Base-by-base conservation (phyloP, 2,797 vertebrate species). In the Prunella strophiata region DNA sequence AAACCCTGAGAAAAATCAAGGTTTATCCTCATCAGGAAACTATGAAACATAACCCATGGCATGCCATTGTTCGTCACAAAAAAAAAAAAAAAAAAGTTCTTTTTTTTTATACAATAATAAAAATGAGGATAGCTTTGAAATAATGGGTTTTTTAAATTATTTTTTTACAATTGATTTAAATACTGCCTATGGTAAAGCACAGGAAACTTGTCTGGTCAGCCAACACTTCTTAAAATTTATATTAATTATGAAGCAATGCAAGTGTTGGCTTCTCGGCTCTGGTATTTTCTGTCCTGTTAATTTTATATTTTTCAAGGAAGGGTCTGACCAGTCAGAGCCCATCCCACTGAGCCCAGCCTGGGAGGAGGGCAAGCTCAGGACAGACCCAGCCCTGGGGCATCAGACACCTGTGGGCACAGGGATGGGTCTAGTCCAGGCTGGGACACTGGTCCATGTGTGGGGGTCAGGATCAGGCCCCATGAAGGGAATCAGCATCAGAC, bases 21-120 rank as follows among this genome's bases (percentile, higher is more conserved):
- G 63, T 89, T 92, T 93, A 68, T 34, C 7, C 57, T 88, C 74
- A 72, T 77, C 90, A 83, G 93, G 93, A 96, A 97, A 84, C 72
- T 58, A 50, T 74, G 86, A 88, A 91, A 85, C 85, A 83, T 61
- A 80, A 80, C 72, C 32, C n/a, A 21, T 57, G 75, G 57, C 32
- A 52, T 3, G 2, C 34, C 30, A 63, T 81, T 93, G 85, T 96
- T 94, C 67, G 47, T 72, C 26, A 88, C 23, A 59, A 34, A 67
- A 62, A 34, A 34, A 67, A 62, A 34, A 67, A 62, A 59, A 67
- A 73, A 72, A 51, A 55, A 5, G 9, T 1, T 40, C 7, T 11
- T 11, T 14, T 5, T 5, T 61, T 26, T 77, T 50, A 36, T 47
- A 5, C 10, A 65, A 20, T 52, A 50, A 61, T 51, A 62, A 88